These are phyloP conservation scores for Neoniphon sammara DNA, from an alignment of 2,797 vertebrate species.

Conservation along the genomic window DNA sequence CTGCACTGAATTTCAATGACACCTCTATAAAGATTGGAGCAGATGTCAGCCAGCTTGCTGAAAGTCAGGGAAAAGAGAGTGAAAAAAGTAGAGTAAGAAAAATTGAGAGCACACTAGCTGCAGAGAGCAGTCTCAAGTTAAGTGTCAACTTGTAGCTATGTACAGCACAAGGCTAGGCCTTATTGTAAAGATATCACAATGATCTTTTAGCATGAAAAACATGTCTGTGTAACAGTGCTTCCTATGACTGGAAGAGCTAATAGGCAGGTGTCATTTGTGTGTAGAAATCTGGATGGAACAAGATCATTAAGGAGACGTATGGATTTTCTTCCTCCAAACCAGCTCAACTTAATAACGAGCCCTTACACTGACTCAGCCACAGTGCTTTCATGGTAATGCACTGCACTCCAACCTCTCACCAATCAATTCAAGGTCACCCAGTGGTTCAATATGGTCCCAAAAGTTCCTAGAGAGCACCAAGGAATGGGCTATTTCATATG, in stretches of 20 bases:
- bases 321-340: conserved; percentile 41
- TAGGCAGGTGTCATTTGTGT: conserved; percentile 37
- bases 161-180: conserved; percentile 23
- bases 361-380: conserved; percentile 34
- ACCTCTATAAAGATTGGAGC: conserved; percentile 77
- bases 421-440: conserved; percentile 73
- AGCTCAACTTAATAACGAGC: conserved; percentile 45
- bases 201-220: conserved; percentile 9
- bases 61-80: conserved; percentile 72
- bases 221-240: neutral
- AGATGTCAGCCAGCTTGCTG: conserved; percentile 74
- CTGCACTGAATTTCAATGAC: conserved; percentile 80
- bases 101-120: conserved; percentile 55
- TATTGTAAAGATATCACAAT: conserved; percentile 14
- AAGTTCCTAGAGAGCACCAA: conserved; percentile 44
- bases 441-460: conserved; percentile 44
- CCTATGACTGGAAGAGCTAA: conserved; percentile 26
- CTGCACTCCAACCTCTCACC: conserved; percentile 49
- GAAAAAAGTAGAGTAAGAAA: conserved; percentile 50
- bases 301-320: conserved; percentile 52
- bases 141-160: conserved; percentile 44
- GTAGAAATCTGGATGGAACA: conserved; percentile 25
- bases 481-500: conserved; percentile 39
- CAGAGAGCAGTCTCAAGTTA: conserved; percentile 45
- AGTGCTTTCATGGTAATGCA: conserved; percentile 55